Percentiles rank a stretch among this genome's conserved stretches.
Conservation (phyloP, 2,797 vertebrate genomes). For the Moxostoma hubbsi region DNA sequence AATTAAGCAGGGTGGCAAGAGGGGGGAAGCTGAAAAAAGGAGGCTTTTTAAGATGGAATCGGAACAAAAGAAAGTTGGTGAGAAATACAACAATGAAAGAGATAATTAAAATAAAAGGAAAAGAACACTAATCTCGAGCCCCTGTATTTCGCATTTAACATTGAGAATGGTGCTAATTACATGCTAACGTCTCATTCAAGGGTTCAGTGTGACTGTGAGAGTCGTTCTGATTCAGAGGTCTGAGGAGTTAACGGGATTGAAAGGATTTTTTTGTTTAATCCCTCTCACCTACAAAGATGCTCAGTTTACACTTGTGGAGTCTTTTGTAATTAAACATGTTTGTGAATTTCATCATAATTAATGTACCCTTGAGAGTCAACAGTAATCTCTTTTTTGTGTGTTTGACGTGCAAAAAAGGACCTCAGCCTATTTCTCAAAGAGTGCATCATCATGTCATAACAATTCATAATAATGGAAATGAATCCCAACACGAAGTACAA, state of each 20-base stretch:
- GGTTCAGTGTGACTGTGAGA: not conserved
- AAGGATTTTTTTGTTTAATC: conserved; percentile 30
- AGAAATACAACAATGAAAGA: conserved; percentile 38
- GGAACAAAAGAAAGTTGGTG: conserved; percentile 40
- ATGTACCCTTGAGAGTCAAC: conserved; percentile 11
- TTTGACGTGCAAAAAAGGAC: not conserved
- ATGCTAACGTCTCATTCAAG: conserved; percentile 45
- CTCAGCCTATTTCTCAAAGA: conserved; percentile 59
- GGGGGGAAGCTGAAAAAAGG: not conserved
- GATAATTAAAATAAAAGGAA: conserved; percentile 32
- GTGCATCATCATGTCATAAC: conserved; percentile 66
- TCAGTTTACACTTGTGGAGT: conserved; percentile 7
- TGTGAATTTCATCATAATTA: conserved; percentile 29
- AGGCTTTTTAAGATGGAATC: not conserved
- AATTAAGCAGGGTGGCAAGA: conserved; percentile 49
- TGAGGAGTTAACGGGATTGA: conserved; percentile 4
- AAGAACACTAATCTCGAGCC: not conserved
- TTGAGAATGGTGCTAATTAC: conserved; percentile 64
- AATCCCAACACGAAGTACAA: conserved; percentile 77
- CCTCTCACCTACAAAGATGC: conserved; percentile 20
- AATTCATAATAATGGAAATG: conserved; percentile 75
- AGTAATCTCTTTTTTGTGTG: conserved; percentile 1
- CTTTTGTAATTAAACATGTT: conserved; percentile 27
- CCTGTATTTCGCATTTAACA: conserved; percentile 66
- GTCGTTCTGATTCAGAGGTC: conserved; percentile 1